Evolutionary conservation across 1,140 invertebrate genomes (phyloP).

Genomic region (Drosophila ohnishii): DNA sequence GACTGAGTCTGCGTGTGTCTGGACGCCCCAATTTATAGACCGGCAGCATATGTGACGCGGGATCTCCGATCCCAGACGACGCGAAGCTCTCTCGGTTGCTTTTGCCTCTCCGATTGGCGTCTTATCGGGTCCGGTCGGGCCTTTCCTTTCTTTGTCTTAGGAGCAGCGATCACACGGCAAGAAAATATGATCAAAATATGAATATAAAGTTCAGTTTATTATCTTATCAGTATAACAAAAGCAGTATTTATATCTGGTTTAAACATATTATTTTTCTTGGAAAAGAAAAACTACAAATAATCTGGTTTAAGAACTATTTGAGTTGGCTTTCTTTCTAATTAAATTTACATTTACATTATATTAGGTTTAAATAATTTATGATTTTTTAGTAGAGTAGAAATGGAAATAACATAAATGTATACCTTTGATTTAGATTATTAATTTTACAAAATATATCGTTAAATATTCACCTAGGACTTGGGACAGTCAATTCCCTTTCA

Average conservation of each 20-base stretch:
- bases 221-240: slow-evolving; percentile 6
- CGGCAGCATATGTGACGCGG: slow-evolving; percentile 26
- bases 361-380: too few relatives aligned
- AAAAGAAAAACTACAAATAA: background rate
- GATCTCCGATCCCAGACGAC: background rate
- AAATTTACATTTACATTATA: too few relatives aligned
- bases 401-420: too few relatives aligned
- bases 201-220: background rate
- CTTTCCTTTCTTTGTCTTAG: slow-evolving; percentile 61
- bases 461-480: too few relatives aligned
- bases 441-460: too few relatives aligned
- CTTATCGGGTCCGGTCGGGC: slow-evolving; percentile 43
- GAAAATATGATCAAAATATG: slow-evolving; percentile 5
- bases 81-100: slow-evolving; percentile 17
- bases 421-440: too few relatives aligned
- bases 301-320: too few relatives aligned
- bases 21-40: slow-evolving; percentile 52
- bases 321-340: too few relatives aligned
- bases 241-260: background rate
- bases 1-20: slow-evolving; percentile 53
- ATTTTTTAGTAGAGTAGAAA: too few relatives aligned
- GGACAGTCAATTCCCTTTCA: too few relatives aligned
- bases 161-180: slow-evolving; percentile 18
- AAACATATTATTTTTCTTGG: background rate
- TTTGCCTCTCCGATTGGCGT: slow-evolving; percentile 15